phyloP scores from a whole-genome alignment of 2,113 vertebrate genomes.

The Chauna torquata region DNA sequence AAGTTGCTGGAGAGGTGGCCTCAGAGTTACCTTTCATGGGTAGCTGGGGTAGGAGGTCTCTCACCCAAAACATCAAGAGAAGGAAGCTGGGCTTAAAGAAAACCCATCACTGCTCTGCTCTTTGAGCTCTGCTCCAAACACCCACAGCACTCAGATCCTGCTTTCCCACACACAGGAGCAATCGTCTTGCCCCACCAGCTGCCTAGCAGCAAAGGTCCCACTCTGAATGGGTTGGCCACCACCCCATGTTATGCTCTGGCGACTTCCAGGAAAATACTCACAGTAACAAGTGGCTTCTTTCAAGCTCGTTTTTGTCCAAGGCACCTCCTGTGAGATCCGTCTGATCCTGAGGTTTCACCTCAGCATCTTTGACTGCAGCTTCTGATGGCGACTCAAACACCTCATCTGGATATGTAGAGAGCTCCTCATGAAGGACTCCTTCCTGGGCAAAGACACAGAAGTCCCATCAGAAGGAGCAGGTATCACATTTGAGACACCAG shows the following conservation, averaged over 20 bases:
- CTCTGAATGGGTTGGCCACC: neutral
- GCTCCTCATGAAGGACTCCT: slow-evolving; percentile 89
- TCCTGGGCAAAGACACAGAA: slow-evolving; percentile 81
- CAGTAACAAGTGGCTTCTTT: slow-evolving; percentile 95
- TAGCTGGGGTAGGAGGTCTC: neutral
- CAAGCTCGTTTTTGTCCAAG: slow-evolving; percentile 90
- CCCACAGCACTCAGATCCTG: neutral
- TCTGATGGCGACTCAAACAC: slow-evolving; percentile 94
- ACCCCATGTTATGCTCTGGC: neutral
- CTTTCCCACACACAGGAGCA: neutral
- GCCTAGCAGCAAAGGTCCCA: neutral
- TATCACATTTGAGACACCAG: neutral
- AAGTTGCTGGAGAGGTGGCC: neutral
- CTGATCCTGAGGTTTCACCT: slow-evolving; percentile 82
- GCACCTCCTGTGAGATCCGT: slow-evolving; percentile 91
- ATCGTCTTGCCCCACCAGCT: neutral
- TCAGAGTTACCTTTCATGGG: neutral
- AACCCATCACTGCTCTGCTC: neutral
- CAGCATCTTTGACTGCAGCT: slow-evolving; percentile 86
- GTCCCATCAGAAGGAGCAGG: neutral
- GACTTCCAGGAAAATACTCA: slow-evolving; percentile 74
- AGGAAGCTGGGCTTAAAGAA: neutral
- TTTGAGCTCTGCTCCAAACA: neutral
- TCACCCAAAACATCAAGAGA: neutral
- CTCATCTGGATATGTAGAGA: slow-evolving; percentile 92